Percentiles rank a stretch among this genome's conserved stretches.
These are phyloP conservation scores for Macrosteles quadrilineatus DNA, from an alignment of 1,140 invertebrate genomes.

Conservation along the genomic window DNA sequence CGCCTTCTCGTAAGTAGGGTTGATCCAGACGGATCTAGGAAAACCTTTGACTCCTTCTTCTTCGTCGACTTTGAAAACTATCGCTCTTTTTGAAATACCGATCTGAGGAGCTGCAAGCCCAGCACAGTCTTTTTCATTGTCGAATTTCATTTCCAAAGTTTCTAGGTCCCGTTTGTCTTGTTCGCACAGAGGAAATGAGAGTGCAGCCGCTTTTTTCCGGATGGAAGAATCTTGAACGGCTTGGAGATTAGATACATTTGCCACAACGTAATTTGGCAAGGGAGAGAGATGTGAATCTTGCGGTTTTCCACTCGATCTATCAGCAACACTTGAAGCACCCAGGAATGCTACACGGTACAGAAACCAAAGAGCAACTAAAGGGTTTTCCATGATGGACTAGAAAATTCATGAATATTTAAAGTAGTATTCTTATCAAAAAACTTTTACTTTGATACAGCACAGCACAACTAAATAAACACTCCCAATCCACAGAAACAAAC, in stretches of 20 bases:
- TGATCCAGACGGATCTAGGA: not conserved
- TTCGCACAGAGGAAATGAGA: not conserved
- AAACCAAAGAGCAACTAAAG: too few species aligned
- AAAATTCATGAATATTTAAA: too few species aligned
- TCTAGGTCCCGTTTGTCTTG: slow-evolving; percentile 8
- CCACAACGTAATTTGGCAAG: not conserved
- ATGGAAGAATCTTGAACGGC: not conserved
- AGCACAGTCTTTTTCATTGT: slow-evolving; percentile 18
- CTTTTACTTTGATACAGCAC: too few species aligned
- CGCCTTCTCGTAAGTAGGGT: not conserved
- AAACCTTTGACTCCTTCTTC: slow-evolving; percentile 22
- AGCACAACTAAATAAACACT: too few species aligned
- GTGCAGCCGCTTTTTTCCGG: not conserved
- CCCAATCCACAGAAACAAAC: too few species aligned
- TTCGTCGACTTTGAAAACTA: slow-evolving; percentile 27
- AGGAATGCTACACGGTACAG: too few species aligned
- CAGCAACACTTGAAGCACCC: too few species aligned
- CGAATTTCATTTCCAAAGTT: not conserved
- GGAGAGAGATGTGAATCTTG: not conserved
- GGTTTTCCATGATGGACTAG: not conserved
- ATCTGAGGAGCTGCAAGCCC: slow-evolving; percentile 19
- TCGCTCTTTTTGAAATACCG: not conserved
- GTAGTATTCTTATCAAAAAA: too few species aligned
- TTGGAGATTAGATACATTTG: slow-evolving; percentile 9
- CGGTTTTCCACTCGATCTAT: too few species aligned